Evolutionary conservation across 2,888 invertebrate species (phyloP).

Genomic region (Aproaerema taeniolella): DNA sequence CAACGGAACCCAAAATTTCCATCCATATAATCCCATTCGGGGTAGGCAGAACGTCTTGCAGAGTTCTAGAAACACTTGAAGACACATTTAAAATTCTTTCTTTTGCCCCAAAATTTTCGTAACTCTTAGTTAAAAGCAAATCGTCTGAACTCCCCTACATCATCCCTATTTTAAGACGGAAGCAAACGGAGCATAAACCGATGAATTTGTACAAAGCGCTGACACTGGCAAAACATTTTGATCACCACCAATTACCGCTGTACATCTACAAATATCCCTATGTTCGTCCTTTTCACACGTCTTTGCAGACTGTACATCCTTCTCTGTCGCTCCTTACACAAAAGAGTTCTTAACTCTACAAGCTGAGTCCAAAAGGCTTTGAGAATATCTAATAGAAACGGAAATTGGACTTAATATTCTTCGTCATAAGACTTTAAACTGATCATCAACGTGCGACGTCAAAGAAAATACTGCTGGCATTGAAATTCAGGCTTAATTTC

Average conservation of each 20-base stretch:
- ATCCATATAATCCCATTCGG: neutral
- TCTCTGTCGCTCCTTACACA: conserved; percentile 36
- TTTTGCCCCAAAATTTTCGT: neutral
- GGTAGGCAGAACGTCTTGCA: neutral
- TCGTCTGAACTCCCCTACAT: no score
- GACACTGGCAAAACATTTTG: conserved; percentile 69
- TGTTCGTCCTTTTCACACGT: conserved; percentile 26
- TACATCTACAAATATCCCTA: conserved; percentile 51
- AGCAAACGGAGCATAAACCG: conserved; percentile 51
- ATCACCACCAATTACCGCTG: conserved; percentile 73
- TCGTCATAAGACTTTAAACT: no score
- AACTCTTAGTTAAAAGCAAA: no score
- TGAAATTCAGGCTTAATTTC: no score
- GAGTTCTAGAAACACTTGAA: neutral
- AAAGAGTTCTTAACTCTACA: conserved; percentile 46
- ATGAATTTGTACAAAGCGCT: conserved; percentile 62
- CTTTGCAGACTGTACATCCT: conserved; percentile 17
- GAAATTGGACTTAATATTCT: neutral
- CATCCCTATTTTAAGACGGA: neutral
- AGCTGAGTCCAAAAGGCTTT: conserved; percentile 21
- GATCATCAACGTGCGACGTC: no score
- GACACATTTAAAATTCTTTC: no score
- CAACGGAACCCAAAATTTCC: neutral
- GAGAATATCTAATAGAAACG: conserved; percentile 1
- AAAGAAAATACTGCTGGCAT: no score